These are phyloP conservation scores for Alviniconcha marisindica DNA, from an alignment of 1,140 invertebrate species.

Conservation along the genomic window DNA sequence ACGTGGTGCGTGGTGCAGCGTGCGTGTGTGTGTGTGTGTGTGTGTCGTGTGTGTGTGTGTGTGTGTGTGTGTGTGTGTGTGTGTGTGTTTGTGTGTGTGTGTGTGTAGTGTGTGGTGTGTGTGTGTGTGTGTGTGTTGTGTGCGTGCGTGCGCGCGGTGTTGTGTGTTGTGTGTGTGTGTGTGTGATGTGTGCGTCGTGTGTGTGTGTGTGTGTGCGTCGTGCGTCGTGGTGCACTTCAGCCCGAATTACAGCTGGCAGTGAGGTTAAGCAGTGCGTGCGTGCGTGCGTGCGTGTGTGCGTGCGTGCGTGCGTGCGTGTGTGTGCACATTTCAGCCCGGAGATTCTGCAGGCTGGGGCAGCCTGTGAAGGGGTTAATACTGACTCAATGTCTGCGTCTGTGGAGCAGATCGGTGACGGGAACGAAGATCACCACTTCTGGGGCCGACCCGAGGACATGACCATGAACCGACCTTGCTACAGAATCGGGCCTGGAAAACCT, in stretches of 20 bases:
- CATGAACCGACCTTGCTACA: slow-evolving; percentile 79
- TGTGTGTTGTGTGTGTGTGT: slow-evolving; percentile 8
- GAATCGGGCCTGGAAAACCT: slow-evolving; percentile 78
- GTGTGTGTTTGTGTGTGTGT: slow-evolving; percentile 1
- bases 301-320: not conserved
- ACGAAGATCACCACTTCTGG: slow-evolving; percentile 55
- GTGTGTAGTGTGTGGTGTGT: slow-evolving; percentile 7
- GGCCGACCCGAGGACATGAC: slow-evolving; percentile 78
- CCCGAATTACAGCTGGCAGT: too few relatives aligned
- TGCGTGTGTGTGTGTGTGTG: too few relatives aligned
- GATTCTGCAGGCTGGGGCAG: too few relatives aligned
- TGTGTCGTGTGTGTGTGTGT: not conserved
- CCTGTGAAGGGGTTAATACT: too few relatives aligned
- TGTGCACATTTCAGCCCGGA: not conserved
- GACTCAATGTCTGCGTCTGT: too few relatives aligned
- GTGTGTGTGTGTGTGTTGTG: slow-evolving; percentile 7
- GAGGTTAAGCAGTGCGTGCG: too few relatives aligned
- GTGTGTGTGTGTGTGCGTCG: not conserved
- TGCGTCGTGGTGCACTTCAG: too few relatives aligned
- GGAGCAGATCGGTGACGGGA: slow-evolving; percentile 65
- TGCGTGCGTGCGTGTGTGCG: not conserved
- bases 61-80: slow-evolving; percentile 8
- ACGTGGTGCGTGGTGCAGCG: too few relatives aligned
- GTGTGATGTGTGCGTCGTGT: not conserved
- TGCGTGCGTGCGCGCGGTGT: not conserved